phyloP scores from a whole-genome alignment of 2,113 vertebrate species.

The Pseudorhombus dupliciocellatus region DNA sequence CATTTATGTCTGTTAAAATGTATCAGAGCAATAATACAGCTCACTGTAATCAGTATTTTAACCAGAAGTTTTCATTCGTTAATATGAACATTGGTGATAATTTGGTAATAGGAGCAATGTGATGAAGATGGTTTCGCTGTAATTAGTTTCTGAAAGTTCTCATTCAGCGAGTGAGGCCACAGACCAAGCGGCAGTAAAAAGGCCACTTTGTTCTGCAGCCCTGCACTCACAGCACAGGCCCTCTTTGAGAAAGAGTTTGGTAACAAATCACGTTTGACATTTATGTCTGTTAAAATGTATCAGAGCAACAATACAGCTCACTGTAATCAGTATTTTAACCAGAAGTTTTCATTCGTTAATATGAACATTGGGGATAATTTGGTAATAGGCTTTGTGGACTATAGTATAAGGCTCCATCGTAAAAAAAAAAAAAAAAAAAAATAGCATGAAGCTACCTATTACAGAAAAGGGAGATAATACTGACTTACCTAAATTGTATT shows the following conservation, averaged over 20 bases:
- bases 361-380: constrained; percentile 7
- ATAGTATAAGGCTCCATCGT: neutral
- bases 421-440: neutral
- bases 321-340: constrained; percentile 8
- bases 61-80: neutral
- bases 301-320: constrained; percentile 14
- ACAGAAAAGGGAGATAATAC: neutral
- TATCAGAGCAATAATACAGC: constrained; percentile 16
- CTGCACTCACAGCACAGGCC: constrained; percentile 48
- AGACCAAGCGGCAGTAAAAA: constrained; percentile 65
- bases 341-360: neutral
- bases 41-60: constrained; percentile 3
- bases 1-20: constrained; percentile 21
- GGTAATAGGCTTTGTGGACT: neutral
- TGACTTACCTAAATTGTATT: constrained; percentile 5
- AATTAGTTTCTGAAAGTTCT: constrained; percentile 84
- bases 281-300: constrained; percentile 15
- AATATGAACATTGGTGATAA: constrained; percentile 6
- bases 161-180: constrained; percentile 69
- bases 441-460: neutral
- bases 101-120: constrained; percentile 64
- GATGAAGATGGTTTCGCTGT: constrained; percentile 83
- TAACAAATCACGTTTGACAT: constrained; percentile 24
- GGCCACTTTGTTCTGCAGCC: constrained; percentile 68
- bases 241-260: constrained; percentile 51